Conservation (phyloP, 2,888 invertebrate genomes). For the Nomada lathburiana region DNA sequence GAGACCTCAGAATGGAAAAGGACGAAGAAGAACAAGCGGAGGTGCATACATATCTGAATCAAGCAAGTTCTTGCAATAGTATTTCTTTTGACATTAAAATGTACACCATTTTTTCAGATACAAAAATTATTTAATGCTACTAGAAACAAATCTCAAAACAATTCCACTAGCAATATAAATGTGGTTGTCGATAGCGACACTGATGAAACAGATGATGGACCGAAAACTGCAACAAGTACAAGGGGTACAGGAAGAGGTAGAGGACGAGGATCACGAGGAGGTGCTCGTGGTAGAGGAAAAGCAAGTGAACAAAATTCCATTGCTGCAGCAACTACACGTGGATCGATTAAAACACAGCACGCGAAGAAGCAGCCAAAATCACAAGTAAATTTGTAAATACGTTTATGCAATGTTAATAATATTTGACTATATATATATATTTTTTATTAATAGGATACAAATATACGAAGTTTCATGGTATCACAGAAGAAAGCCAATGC, state of each 20-base stretch:
- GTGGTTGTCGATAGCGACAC: background rate
- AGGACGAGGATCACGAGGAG: conserved; percentile 49
- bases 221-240: conserved; percentile 29
- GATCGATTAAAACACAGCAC: background rate
- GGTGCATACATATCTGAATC: conserved; percentile 16
- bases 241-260: conserved; percentile 41
- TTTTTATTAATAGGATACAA: conserved; percentile 16
- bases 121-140: background rate
- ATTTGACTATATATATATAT: background rate
- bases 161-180: background rate
- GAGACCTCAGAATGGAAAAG: conserved; percentile 78
- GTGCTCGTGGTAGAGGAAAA: conserved; percentile 31
- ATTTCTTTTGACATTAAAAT: background rate
- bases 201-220: conserved; percentile 30
- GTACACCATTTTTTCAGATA: conserved; percentile 5
- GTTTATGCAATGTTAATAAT: background rate
- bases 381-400: conserved; percentile 18
- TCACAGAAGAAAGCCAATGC: background rate
- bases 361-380: conserved; percentile 3
- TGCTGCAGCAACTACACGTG: background rate
- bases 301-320: background rate
- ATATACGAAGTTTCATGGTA: background rate
- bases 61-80: conserved; percentile 1
- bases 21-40: conserved; percentile 62
- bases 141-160: background rate